Evolutionary conservation across 2,113 vertebrate genomes (phyloP).

Genomic region (Hirundichthys speculiger): DNA sequence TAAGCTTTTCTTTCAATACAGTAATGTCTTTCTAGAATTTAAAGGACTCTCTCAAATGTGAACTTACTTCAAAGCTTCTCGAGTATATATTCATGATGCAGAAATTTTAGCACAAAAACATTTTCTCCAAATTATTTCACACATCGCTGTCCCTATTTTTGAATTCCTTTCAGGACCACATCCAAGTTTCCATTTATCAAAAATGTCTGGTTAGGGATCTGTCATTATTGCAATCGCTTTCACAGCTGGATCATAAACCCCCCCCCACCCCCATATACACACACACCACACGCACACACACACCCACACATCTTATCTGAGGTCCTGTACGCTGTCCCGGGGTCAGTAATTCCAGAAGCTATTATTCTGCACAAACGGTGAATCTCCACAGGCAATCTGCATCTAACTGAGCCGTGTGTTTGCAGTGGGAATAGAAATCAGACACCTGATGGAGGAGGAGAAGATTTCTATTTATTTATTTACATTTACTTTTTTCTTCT

Average conservation of each 20-base stretch:
- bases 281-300: no score
- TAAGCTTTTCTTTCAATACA: slow-evolving; percentile 35
- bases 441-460: slow-evolving; percentile 62
- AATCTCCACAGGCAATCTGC: slow-evolving; percentile 81
- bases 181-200: slow-evolving; percentile 74
- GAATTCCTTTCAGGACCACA: slow-evolving; percentile 57
- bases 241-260: slow-evolving; percentile 72
- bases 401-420: slow-evolving; percentile 68
- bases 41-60: slow-evolving; percentile 22
- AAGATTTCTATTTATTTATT: slow-evolving; percentile 31
- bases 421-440: slow-evolving; percentile 76
- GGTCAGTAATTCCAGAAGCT: slow-evolving; percentile 59
- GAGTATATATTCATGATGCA: slow-evolving; percentile 35
- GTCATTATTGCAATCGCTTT: slow-evolving; percentile 79
- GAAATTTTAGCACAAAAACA: slow-evolving; percentile 63
- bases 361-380: slow-evolving; percentile 74
- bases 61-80: slow-evolving; percentile 62
- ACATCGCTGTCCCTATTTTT: slow-evolving; percentile 40
- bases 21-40: slow-evolving; percentile 30
- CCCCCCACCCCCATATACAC: no score
- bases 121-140: slow-evolving; percentile 65
- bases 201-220: slow-evolving; percentile 77
- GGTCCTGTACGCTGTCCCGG: slow-evolving; percentile 38
- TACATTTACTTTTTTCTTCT: background rate
- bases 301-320: slow-evolving; percentile 63